Percentiles rank a stretch among this genome's conserved stretches.
Conservation (phyloP, 2,797 vertebrate genomes). For the Knipowitschia caucasica region DNA sequence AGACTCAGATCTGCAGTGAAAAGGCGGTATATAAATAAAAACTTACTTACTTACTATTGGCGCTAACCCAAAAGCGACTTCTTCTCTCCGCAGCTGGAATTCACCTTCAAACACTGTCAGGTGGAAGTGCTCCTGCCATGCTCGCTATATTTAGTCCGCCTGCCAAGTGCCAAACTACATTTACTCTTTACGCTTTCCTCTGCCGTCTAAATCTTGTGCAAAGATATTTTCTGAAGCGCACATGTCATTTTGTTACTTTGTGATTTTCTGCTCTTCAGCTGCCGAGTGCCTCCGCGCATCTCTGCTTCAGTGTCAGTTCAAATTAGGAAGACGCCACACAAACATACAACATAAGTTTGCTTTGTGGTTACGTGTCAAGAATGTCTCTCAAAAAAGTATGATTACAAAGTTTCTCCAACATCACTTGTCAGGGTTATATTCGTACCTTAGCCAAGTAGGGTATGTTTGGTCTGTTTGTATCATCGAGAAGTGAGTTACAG, state of each 20-base stretch:
- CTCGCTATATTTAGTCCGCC: conserved; percentile 60
- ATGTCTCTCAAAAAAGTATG: conserved; percentile 23
- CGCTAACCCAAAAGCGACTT: not conserved
- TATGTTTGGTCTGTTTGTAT: not conserved
- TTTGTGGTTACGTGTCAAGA: conserved; percentile 23
- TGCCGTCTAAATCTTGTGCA: conserved; percentile 22
- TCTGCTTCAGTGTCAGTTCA: conserved; percentile 8
- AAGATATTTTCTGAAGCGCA: conserved; percentile 1
- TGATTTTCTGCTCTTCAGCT: conserved; percentile 15
- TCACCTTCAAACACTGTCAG: conserved; percentile 44
- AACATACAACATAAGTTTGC: conserved; percentile 10
- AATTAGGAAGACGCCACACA: conserved; percentile 18
- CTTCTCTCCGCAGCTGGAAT: conserved; percentile 42
- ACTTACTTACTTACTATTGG: too few species aligned
- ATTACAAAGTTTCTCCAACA: conserved; percentile 39
- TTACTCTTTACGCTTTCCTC: conserved; percentile 31
- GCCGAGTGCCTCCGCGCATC: conserved; percentile 4
- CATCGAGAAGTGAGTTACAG: too few species aligned
- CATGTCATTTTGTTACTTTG: conserved; percentile 20
- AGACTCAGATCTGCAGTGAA: too few species aligned
- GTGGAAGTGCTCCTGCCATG: conserved; percentile 35
- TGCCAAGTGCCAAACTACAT: conserved; percentile 38
- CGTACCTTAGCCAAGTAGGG: not conserved
- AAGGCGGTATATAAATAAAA: too few species aligned
- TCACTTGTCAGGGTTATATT: conserved; percentile 2